Percentiles rank a stretch among this genome's conserved stretches.
These are phyloP conservation scores for Apogon talboti DNA, from an alignment of 2,797 vertebrate species.

Conservation along the genomic window DNA sequence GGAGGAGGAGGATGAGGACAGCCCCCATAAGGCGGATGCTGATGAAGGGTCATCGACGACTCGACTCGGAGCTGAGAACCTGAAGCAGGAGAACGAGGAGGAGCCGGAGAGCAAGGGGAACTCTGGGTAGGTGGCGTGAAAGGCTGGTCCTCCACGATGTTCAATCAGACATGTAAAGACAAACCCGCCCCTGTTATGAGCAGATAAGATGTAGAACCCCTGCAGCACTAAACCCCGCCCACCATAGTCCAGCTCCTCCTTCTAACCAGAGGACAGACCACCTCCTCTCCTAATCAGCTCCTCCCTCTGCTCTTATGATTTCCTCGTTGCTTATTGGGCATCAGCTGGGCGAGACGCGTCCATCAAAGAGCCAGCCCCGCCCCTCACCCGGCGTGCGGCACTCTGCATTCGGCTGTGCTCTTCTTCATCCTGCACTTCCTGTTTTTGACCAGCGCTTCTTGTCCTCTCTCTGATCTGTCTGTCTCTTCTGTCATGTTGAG, in stretches of 20 bases:
- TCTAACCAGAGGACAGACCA: slow-evolving; percentile 57
- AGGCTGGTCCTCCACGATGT: slow-evolving; percentile 36
- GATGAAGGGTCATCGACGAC: slow-evolving; percentile 71
- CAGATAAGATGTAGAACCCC: slow-evolving; percentile 50
- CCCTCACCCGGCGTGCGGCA: slow-evolving; percentile 57
- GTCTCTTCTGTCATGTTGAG: slow-evolving; percentile 54
- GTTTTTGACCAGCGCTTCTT: slow-evolving; percentile 10
- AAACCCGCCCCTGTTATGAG: slow-evolving; percentile 1
- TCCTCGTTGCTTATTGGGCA: slow-evolving; percentile 64
- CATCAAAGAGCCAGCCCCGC: slow-evolving; percentile 64
- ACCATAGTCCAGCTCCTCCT: slow-evolving; percentile 63
- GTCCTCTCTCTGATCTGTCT: slow-evolving; percentile 23
- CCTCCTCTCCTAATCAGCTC: slow-evolving; percentile 57
- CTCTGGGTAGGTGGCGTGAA: slow-evolving; percentile 82
- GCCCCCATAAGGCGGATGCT: slow-evolving; percentile 57
- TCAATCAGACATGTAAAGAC: not conserved
- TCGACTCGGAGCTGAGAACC: slow-evolving; percentile 46
- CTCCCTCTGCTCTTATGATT: slow-evolving; percentile 71
- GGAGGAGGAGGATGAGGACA: slow-evolving; percentile 54
- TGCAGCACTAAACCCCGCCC: slow-evolving; percentile 58
- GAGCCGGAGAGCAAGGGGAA: slow-evolving; percentile 80
- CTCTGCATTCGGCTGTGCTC: slow-evolving; percentile 40
- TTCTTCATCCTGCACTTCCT: slow-evolving; percentile 46
- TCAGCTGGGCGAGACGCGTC: slow-evolving; percentile 69
- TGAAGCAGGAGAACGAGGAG: slow-evolving; percentile 73